Conservation (phyloP, 2,888 invertebrate species). For the Leptinotarsa rubiginosa region DNA sequence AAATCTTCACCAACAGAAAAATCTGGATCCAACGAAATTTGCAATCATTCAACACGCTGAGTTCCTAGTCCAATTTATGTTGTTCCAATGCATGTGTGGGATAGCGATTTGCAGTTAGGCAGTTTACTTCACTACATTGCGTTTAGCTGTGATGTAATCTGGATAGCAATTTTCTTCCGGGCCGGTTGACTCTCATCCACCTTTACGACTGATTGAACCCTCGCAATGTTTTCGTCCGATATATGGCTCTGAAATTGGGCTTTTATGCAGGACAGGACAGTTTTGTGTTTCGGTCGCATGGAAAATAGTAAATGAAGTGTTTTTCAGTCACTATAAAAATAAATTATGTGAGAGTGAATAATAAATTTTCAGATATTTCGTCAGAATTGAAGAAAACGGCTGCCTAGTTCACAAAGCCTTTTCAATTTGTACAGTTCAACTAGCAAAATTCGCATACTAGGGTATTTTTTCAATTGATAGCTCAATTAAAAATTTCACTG, state of each 20-base stretch:
- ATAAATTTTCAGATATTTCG: no score
- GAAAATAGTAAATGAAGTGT: conserved; percentile 1
- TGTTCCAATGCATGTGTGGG: conserved; percentile 36
- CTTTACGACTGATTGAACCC: conserved; percentile 21
- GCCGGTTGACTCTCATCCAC: conserved; percentile 18
- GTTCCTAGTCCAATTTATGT: conserved; percentile 12
- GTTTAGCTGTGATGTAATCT: conserved; percentile 28
- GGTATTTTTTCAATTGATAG: no score
- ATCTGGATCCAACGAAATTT: conserved; percentile 17
- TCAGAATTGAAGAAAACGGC: no score
- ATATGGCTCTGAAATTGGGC: conserved; percentile 11
- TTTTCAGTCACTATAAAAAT: not conserved
- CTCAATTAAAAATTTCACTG: no score
- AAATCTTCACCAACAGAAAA: no score
- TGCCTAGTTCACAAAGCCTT: no score
- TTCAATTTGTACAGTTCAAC: no score
- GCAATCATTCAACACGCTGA: conserved; percentile 19
- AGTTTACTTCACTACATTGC: conserved; percentile 38
- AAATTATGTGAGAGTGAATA: not conserved
- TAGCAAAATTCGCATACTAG: no score
- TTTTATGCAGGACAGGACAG: conserved; percentile 12
- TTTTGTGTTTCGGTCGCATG: conserved; percentile 20
- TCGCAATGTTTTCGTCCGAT: conserved; percentile 22
- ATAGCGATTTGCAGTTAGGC: conserved; percentile 43
- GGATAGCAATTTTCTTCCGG: conserved; percentile 25